These are phyloP conservation scores for Urocolius indicus DNA, from an alignment of 2,113 vertebrate genomes.

Conservation along the genomic window DNA sequence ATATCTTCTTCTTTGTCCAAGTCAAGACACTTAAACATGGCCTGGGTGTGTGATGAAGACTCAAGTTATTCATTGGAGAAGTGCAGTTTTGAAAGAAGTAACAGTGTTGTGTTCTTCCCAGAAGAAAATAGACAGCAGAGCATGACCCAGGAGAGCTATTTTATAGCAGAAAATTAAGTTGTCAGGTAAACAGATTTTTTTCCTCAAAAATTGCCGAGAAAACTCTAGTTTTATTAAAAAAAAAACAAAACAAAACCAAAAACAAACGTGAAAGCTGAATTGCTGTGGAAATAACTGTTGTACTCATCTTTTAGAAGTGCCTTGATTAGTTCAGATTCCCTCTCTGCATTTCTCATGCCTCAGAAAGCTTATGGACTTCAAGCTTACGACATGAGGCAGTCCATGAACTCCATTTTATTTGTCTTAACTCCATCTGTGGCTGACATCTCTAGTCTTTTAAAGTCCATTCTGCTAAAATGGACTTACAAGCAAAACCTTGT, in stretches of 20 bases:
- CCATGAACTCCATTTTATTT: background rate
- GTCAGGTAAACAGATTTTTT: background rate
- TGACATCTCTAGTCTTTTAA: background rate
- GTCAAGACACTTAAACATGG: background rate
- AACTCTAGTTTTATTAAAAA: background rate
- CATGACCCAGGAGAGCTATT: background rate
- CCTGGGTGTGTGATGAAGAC: background rate
- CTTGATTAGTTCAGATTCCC: background rate
- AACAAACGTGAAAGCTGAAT: background rate
- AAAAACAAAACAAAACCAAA: no score
- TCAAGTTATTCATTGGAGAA: background rate
- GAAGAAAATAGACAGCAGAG: background rate
- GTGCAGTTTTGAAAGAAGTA: background rate
- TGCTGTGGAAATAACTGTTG: background rate
- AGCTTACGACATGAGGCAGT: background rate
- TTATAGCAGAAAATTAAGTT: background rate
- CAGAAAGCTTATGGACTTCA: background rate
- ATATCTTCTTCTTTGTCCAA: background rate
- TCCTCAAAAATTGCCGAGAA: background rate
- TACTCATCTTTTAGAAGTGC: background rate
- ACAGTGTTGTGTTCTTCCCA: background rate
- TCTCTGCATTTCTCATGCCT: background rate
- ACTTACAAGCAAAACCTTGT: background rate
- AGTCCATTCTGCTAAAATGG: no score
- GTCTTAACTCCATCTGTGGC: background rate